Evolutionary conservation across 2,888 invertebrate genomes (phyloP).

Genomic region (Hedychridium roseum): DNA sequence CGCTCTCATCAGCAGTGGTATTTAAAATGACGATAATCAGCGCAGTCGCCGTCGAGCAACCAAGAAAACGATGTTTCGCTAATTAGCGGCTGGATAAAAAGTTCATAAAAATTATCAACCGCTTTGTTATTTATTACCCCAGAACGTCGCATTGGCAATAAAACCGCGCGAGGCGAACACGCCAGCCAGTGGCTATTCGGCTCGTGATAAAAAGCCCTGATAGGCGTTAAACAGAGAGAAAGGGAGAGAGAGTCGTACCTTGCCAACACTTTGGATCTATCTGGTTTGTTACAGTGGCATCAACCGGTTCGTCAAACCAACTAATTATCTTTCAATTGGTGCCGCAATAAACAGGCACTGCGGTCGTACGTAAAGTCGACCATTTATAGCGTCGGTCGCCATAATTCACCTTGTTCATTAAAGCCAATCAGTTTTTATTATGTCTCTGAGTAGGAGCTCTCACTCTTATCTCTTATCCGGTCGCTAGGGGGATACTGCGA

Average conservation of each 20-base stretch:
- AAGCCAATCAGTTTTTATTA: slow-evolving; percentile 25
- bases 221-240: not conserved
- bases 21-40: not conserved
- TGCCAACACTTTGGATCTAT: no score
- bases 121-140: no score
- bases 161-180: not conserved
- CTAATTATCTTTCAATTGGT: slow-evolving; percentile 23
- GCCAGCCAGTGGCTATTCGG: not conserved
- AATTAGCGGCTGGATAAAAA: not conserved
- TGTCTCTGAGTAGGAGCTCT: slow-evolving; percentile 7
- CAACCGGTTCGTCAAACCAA: slow-evolving; percentile 17
- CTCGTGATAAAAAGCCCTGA: not conserved
- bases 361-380: slow-evolving; percentile 20
- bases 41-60: no score
- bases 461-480: no score
- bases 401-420: slow-evolving; percentile 26
- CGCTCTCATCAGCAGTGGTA: not conserved
- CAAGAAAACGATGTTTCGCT: not conserved
- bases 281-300: no score
- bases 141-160: no score
- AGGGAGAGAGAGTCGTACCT: not conserved
- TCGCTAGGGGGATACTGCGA: slow-evolving; percentile 9
- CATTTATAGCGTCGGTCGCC: slow-evolving; percentile 21
- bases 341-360: slow-evolving; percentile 20
- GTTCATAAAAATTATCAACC: not conserved